Percentiles rank a stretch among this genome's conserved stretches.
Evolutionary conservation across 2,113 vertebrate species (phyloP).

Genomic region (Empidonax traillii): DNA sequence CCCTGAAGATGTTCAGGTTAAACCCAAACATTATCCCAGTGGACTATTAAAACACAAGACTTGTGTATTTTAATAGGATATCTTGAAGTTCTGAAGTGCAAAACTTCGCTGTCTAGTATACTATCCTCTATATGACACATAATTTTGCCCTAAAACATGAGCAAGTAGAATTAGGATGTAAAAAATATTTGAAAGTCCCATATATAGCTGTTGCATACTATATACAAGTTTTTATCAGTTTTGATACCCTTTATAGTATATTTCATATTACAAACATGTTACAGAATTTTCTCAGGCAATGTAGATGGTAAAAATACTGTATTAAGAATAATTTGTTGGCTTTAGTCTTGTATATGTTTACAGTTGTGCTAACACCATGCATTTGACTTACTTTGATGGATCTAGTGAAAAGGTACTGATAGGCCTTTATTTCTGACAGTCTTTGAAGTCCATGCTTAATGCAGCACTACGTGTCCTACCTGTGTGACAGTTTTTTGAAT

Average conservation of each 20-base stretch:
- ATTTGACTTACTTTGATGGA: neutral
- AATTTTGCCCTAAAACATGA: neutral
- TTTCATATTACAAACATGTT: neutral
- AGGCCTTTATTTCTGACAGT: neutral
- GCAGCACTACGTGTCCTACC: neutral
- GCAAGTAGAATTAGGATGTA: neutral
- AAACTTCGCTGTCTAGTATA: neutral
- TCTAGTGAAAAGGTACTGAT: neutral
- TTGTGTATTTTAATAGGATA: neutral
- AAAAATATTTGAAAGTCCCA: neutral
- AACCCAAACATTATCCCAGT: neutral
- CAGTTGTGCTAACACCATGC: neutral
- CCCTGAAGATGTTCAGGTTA: neutral
- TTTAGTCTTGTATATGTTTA: neutral
- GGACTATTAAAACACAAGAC: neutral
- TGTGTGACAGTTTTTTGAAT: neutral
- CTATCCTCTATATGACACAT: neutral
- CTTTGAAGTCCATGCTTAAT: neutral
- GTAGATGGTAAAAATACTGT: neutral
- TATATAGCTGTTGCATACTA: neutral
- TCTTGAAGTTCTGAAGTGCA: neutral
- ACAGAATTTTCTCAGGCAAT: neutral
- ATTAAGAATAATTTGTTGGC: neutral
- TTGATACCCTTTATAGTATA: neutral
- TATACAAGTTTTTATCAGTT: neutral